Conservation (phyloP, 2,888 invertebrate genomes). For the Trisateles emortualis region DNA sequence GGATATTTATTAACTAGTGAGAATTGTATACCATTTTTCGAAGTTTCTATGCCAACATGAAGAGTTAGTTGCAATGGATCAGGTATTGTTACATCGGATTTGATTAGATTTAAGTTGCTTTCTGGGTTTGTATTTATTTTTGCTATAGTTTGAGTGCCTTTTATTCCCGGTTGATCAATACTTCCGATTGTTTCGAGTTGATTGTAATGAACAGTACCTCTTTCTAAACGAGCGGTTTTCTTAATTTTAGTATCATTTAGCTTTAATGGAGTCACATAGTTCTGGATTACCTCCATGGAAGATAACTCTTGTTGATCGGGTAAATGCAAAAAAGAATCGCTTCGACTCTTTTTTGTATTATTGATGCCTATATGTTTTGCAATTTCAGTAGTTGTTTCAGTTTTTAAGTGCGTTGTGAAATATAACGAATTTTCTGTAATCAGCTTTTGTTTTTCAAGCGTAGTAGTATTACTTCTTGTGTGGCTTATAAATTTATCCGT, state of each 20-base stretch:
- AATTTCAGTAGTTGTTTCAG: too few species aligned
- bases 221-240: neutral
- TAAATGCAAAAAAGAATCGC: neutral
- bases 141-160: neutral
- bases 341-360: neutral
- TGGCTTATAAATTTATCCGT: too few species aligned
- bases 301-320: neutral
- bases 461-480: too few species aligned
- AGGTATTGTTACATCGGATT: constrained; percentile 7
- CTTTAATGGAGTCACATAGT: neutral
- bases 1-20: constrained; percentile 18
- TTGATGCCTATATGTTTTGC: neutral
- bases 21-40: constrained; percentile 28
- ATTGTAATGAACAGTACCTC: neutral
- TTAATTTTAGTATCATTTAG: neutral
- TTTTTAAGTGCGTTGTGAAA: too few species aligned
- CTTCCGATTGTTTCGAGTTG: neutral
- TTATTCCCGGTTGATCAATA: neutral
- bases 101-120: constrained; percentile 1
- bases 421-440: too few species aligned
- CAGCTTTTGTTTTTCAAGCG: too few species aligned
- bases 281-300: neutral
- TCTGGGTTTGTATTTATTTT: neutral
- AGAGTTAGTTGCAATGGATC: constrained; percentile 25
- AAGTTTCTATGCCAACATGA: constrained; percentile 27